Percentiles rank a stretch among this genome's conserved stretches.
Conservation (phyloP, 30 jellyfish, hydroid and myxozoan species). For the Pseudorhiza aurosa region DNA sequence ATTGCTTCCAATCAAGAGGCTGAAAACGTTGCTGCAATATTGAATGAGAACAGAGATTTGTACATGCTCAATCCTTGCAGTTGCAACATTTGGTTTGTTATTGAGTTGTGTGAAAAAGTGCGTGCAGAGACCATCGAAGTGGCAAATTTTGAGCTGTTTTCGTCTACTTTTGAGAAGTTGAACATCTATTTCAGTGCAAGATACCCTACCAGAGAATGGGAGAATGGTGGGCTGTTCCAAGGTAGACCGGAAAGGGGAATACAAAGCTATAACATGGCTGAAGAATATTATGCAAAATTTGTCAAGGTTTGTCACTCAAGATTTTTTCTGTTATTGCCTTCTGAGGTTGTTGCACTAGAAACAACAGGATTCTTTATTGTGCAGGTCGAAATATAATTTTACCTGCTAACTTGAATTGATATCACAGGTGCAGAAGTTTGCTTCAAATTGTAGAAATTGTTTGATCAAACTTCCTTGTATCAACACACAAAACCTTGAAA, state of each 20-base stretch:
- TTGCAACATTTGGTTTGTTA: constrained; percentile 90
- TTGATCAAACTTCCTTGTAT: too few species aligned
- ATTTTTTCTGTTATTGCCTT: background rate
- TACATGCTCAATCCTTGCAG: constrained; percentile 98
- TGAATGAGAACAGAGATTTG: constrained; percentile 91
- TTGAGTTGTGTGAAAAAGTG: constrained; percentile 94
- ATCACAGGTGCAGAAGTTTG: too few species aligned
- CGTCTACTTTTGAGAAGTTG: constrained; percentile 89
- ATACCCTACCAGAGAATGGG: constrained; percentile 97
- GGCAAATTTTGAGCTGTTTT: constrained; percentile 95
- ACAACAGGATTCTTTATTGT: too few species aligned
- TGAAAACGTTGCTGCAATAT: constrained; percentile 68
- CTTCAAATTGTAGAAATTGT: too few species aligned
- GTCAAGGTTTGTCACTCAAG: constrained; percentile 71
- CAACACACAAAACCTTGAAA: too few species aligned
- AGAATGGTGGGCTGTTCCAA: constrained; percentile 55
- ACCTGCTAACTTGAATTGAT: too few species aligned
- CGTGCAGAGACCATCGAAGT: constrained; percentile 86
- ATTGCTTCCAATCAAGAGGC: constrained; percentile 87
- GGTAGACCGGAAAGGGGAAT: constrained; percentile 70
- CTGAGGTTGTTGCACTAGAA: too few species aligned
- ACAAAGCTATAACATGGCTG: constrained; percentile 75
- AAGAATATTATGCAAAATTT: constrained; percentile 85
- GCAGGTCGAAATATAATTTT: too few species aligned
- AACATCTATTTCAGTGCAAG: constrained; percentile 83